Evolutionary conservation across 1,140 invertebrate species (phyloP).

Genomic region (Eulimnadia texana): DNA sequence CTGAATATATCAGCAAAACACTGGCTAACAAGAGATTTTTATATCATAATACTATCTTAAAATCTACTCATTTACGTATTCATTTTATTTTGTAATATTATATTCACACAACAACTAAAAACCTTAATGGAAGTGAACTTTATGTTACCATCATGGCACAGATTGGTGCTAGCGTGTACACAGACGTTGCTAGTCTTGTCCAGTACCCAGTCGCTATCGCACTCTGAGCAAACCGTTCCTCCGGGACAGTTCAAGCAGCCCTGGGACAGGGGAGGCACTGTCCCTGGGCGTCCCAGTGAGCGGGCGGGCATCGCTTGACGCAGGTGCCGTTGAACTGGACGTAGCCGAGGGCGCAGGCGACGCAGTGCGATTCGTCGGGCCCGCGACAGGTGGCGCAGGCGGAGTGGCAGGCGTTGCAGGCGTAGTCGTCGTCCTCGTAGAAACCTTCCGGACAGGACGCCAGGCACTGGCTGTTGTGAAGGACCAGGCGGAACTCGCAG

Average conservation of each 20-base stretch:
- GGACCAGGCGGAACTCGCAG: constrained; percentile 64
- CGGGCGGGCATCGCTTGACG: constrained; percentile 14
- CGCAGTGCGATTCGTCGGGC: constrained; percentile 20
- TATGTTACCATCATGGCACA: constrained; percentile 13
- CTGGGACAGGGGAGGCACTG: constrained; percentile 7
- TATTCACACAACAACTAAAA: no score
- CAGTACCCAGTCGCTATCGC: constrained; percentile 9
- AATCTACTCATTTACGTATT: no score
- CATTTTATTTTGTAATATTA: no score
- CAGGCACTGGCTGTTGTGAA: constrained; percentile 62
- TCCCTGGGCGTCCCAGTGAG: not conserved
- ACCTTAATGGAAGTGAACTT: not conserved
- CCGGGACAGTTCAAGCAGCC: constrained; percentile 3
- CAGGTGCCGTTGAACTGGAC: constrained; percentile 13
- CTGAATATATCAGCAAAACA: no score
- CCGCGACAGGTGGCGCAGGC: constrained; percentile 25
- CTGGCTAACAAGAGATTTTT: no score
- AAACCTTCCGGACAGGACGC: constrained; percentile 63
- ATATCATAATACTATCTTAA: no score
- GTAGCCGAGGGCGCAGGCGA: constrained; percentile 9
- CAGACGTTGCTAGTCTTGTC: constrained; percentile 17
- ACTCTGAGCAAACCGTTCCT: constrained; percentile 1
- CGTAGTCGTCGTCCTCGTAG: constrained; percentile 67
- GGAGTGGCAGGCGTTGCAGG: constrained; percentile 32
- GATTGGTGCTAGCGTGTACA: constrained; percentile 13